Percentiles rank a stretch among this genome's conserved stretches.
These are phyloP conservation scores for Aelia acuminata DNA, from an alignment of 2,888 invertebrate genomes.

Conservation along the genomic window DNA sequence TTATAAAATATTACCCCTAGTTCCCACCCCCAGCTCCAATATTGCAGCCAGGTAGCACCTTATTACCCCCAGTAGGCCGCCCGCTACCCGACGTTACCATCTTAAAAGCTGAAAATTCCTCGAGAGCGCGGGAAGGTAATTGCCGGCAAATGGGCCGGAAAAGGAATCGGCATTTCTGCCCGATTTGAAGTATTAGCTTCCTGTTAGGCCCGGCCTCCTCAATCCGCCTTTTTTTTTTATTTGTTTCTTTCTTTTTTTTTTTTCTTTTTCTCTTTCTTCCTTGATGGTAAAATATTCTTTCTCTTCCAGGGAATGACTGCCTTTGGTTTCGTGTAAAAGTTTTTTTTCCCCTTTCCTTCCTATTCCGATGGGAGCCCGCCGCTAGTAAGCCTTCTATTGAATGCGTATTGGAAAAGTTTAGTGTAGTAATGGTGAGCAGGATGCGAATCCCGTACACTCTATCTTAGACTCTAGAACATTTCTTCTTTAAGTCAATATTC, in stretches of 20 bases:
- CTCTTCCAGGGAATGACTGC: neutral
- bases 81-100: neutral
- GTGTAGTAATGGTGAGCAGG: neutral
- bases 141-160: constrained; percentile 39
- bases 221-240: constrained; percentile 23
- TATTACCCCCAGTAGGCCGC: neutral
- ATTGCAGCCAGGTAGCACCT: neutral
- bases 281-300: constrained; percentile 27
- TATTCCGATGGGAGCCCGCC: neutral
- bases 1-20: neutral
- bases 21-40: neutral
- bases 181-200: constrained; percentile 44
- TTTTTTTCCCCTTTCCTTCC: neutral
- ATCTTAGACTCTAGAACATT: neutral
- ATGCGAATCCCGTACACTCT: constrained; percentile 7
- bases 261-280: neutral
- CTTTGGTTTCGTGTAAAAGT: constrained; percentile 13
- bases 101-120: constrained; percentile 32
- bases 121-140: neutral
- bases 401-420: constrained; percentile 44
- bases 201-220: neutral
- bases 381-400: constrained; percentile 18
- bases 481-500: neutral
- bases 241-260: neutral
- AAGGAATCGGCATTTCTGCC: constrained; percentile 44